phyloP scores from a whole-genome alignment of 2,113 vertebrate genomes.

The Paradisaea rubra region DNA sequence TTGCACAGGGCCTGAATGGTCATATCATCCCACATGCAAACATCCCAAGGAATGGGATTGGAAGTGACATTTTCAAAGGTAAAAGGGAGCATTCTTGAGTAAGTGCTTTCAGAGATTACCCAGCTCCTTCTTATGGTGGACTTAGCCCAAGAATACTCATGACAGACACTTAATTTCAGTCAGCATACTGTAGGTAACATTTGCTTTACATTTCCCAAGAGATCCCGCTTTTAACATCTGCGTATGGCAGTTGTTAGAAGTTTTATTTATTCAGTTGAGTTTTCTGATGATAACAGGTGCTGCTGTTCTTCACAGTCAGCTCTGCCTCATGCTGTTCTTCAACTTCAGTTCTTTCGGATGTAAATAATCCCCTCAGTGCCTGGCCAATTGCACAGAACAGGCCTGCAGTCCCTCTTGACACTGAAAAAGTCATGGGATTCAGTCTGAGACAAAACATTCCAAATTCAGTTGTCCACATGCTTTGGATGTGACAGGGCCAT shows the following conservation, averaged over 20 bases:
- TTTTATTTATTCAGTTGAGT: neutral
- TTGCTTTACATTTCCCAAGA: neutral
- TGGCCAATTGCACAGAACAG: neutral
- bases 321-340: neutral
- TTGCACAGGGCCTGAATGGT: neutral
- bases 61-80: neutral
- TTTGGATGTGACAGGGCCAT: neutral
- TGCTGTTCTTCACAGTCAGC: neutral
- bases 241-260: neutral
- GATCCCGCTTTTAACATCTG: neutral
- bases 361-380: neutral
- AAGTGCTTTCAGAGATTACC: neutral
- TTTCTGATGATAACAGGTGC: neutral
- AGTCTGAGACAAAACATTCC: neutral
- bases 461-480: neutral
- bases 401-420: neutral
- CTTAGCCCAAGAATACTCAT: neutral
- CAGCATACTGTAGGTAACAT: neutral
- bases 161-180: neutral
- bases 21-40: neutral
- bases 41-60: neutral
- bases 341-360: neutral
- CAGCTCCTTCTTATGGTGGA: neutral
- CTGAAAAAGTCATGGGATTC: neutral
- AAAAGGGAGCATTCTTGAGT: fast-evolving